Evolutionary conservation across 2,888 invertebrate species (phyloP).

Genomic region (Dusona sp.): DNA sequence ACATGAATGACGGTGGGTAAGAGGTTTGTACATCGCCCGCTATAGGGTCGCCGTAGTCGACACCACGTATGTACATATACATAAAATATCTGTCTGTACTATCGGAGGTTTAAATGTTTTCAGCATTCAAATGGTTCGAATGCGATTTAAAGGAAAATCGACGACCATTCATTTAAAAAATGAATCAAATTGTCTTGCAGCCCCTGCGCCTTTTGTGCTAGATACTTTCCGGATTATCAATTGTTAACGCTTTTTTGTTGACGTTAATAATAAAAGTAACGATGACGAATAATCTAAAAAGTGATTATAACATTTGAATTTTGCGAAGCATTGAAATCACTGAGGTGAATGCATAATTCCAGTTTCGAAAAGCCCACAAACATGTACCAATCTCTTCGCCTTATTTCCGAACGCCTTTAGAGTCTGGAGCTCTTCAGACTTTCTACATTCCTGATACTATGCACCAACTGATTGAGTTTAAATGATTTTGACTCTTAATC

Average conservation of each 20-base stretch:
- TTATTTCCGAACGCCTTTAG: constrained; percentile 69
- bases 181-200: not conserved
- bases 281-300: not conserved
- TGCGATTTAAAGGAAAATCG: not conserved
- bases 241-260: not conserved
- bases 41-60: constrained; percentile 27
- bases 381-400: constrained; percentile 42
- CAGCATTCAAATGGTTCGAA: not conserved
- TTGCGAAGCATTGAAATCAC: not conserved
- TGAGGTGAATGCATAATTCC: not conserved
- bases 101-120: constrained; percentile 28
- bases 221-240: not conserved
- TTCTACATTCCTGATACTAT: constrained; percentile 78
- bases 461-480: constrained; percentile 81
- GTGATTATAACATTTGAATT: not conserved
- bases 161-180: not conserved
- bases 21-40: not conserved
- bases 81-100: not conserved
- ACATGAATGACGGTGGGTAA: constrained; percentile 61
- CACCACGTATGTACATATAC: constrained; percentile 18
- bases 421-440: constrained; percentile 67
- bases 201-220: not conserved
- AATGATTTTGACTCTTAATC: constrained; percentile 81
- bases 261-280: not conserved
- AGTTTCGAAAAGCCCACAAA: constrained; percentile 9